These are phyloP conservation scores for Oeneis ivallda DNA, from an alignment of 2,888 invertebrate genomes.

Conservation along the genomic window DNA sequence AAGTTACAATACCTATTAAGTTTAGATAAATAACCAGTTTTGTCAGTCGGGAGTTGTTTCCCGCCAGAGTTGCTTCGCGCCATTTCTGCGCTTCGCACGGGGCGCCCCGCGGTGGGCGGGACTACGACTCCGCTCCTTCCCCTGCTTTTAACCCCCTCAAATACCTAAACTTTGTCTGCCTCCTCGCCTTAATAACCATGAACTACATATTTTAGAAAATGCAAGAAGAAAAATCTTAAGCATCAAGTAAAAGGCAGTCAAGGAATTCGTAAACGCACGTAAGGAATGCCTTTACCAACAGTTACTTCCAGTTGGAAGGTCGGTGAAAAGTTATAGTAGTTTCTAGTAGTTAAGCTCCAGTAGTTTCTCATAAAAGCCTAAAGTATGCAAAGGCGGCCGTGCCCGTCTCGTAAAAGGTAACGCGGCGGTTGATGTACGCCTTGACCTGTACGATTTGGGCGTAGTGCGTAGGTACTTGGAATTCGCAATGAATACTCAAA, in stretches of 20 bases:
- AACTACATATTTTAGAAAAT: not conserved
- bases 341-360: conserved; percentile 13
- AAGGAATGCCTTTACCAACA: conserved; percentile 18
- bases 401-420: conserved; percentile 30
- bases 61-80: no score
- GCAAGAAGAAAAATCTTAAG: not conserved
- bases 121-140: no score
- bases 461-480: no score
- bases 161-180: no score
- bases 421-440: conserved; percentile 28
- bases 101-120: no score
- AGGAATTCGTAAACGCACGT: conserved; percentile 17
- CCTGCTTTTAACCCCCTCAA: no score
- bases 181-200: no score
- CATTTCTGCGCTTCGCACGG: no score
- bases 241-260: not conserved
- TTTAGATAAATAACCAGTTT: no score
- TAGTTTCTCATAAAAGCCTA: conserved; percentile 33
- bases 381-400: conserved; percentile 33
- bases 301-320: conserved; percentile 18
- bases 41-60: no score
- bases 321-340: conserved; percentile 21
- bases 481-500: conserved; percentile 15
- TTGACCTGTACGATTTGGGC: conserved; percentile 35
- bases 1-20: no score